These are phyloP conservation scores for Geophilus truncorum DNA, from an alignment of 2,888 invertebrate species.

Conservation along the genomic window DNA sequence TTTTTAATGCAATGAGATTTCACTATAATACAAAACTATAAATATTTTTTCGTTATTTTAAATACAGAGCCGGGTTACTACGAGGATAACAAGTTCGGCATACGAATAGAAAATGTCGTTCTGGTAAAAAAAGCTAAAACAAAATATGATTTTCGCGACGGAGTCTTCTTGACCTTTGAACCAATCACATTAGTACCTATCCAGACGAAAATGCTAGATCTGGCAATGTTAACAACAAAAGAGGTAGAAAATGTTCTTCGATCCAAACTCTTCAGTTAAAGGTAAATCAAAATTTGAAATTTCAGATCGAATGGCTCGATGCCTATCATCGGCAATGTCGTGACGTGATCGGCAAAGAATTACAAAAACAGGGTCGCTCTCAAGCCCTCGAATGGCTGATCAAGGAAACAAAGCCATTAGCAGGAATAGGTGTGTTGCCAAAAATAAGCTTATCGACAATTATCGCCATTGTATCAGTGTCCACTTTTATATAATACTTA, in stretches of 20 bases:
- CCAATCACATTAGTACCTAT: constrained; percentile 81
- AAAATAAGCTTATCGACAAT: no score
- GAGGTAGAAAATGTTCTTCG: constrained; percentile 54
- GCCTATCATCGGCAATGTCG: constrained; percentile 70
- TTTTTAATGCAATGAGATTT: no score
- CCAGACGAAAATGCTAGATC: constrained; percentile 69
- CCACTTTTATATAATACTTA: no score
- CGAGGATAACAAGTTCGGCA: constrained; percentile 80
- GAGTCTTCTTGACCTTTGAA: constrained; percentile 73
- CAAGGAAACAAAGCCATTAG: constrained; percentile 12
- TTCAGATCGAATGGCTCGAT: constrained; percentile 68
- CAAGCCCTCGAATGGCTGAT: constrained; percentile 73
- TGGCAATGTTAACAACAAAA: constrained; percentile 63
- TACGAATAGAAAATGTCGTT: constrained; percentile 83
- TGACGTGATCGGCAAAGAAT: constrained; percentile 63
- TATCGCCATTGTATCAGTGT: no score
- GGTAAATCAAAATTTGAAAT: constrained; percentile 37
- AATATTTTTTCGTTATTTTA: no score
- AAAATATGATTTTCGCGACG: constrained; percentile 50
- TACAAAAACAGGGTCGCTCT: constrained; percentile 59
- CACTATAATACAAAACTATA: no score
- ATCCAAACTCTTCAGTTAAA: neutral
- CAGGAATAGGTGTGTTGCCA: no score
- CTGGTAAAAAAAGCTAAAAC: constrained; percentile 60
- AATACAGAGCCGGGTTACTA: constrained; percentile 83